A percentile compares a stretch with the other conserved stretches of the same genome.
These are phyloP conservation scores for Drosophila kuntzei DNA, from an alignment of 2,888 invertebrate genomes.

Conservation along the genomic window DNA sequence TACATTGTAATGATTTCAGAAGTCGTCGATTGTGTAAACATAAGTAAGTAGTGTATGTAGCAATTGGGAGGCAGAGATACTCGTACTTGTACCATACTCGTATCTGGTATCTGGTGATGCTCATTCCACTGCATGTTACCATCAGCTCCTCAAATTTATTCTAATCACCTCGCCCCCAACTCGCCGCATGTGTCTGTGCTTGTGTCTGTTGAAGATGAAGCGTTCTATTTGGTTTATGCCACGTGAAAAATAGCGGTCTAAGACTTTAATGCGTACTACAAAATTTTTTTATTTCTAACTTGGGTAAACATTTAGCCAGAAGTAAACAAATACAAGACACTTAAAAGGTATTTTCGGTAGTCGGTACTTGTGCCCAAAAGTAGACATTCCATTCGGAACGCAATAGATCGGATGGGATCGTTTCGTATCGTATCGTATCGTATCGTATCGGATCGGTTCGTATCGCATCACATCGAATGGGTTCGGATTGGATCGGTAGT, in stretches of 20 bases:
- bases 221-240: constrained; percentile 64
- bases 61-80: constrained; percentile 21
- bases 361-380: constrained; percentile 73
- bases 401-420: constrained; percentile 19
- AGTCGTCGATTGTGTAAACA: constrained; percentile 25
- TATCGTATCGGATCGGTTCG: not conserved
- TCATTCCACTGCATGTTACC: constrained; percentile 54
- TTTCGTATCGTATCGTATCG: constrained; percentile 4
- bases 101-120: constrained; percentile 55
- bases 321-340: constrained; percentile 78
- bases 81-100: not conserved
- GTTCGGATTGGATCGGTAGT: not conserved
- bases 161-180: constrained; percentile 51
- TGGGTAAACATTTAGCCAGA: constrained; percentile 75
- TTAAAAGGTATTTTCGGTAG: constrained; percentile 76
- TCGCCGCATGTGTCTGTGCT: constrained; percentile 16
- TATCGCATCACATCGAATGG: not conserved
- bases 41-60: constrained; percentile 26
- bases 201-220: constrained; percentile 35
- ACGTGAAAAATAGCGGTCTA: constrained; percentile 75
- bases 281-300: constrained; percentile 70
- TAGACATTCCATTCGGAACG: constrained; percentile 58
- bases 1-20: constrained; percentile 27
- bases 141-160: constrained; percentile 63
- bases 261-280: constrained; percentile 73